phyloP scores from a whole-genome alignment of 1,140 invertebrate genomes.

The Drosophila erecta region DNA sequence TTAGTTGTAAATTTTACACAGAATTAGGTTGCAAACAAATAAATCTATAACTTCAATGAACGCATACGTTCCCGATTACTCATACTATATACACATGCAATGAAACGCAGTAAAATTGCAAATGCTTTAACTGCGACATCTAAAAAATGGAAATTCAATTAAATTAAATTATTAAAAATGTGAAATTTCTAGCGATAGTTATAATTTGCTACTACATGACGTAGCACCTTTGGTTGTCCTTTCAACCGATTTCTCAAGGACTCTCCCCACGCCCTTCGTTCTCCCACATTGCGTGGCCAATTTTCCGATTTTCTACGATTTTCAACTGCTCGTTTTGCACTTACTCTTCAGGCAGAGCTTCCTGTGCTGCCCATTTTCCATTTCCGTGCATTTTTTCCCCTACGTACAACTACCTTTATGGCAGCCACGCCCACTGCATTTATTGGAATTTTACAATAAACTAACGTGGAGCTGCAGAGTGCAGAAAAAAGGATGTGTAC shows the following conservation, averaged over 20 bases:
- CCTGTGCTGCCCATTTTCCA: slow-evolving; percentile 18
- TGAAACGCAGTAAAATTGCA: too few species aligned
- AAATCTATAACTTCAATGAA: too few species aligned
- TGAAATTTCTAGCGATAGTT: too few species aligned
- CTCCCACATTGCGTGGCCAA: slow-evolving; percentile 57
- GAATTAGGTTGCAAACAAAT: too few species aligned
- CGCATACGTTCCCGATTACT: too few species aligned
- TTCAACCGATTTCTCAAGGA: slow-evolving; percentile 2
- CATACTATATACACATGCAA: too few species aligned
- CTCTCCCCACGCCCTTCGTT: neutral
- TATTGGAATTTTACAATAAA: slow-evolving; percentile 81
- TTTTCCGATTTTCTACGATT: slow-evolving; percentile 67
- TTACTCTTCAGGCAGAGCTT: slow-evolving; percentile 3
- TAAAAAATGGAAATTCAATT: too few species aligned
- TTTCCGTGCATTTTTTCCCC: neutral
- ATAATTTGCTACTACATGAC: neutral
- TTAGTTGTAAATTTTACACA: too few species aligned
- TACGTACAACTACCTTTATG: slow-evolving; percentile 32
- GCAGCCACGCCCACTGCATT: slow-evolving; percentile 49
- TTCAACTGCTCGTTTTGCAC: slow-evolving; percentile 25
- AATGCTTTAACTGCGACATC: too few species aligned
- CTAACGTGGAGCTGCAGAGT: slow-evolving; percentile 43
- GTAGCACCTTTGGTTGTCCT: neutral
- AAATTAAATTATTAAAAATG: too few species aligned
- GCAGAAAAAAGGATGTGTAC: slow-evolving; percentile 6